A percentile compares a stretch with the other conserved stretches of the same genome.
phyloP scores from a whole-genome alignment of 2,888 invertebrate species.

The Hydrotaea cyrtoneurina region DNA sequence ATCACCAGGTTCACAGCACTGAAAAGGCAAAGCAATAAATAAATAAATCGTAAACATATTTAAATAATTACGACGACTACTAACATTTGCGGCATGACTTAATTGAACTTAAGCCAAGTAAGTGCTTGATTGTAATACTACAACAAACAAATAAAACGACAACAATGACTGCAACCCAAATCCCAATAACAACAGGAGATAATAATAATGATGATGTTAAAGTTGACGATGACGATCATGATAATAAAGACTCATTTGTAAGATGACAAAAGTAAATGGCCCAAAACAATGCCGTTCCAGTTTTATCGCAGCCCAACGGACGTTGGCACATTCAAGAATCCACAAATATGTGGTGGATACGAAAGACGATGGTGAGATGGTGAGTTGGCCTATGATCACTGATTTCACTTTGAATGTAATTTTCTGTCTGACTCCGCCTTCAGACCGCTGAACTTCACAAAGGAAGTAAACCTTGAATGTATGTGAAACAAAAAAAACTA shows the following conservation, averaged over 20 bases:
- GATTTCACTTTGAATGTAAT: no score
- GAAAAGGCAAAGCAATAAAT: not conserved
- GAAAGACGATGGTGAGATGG: no score
- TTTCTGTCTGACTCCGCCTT: no score
- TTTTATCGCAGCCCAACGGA: not conserved
- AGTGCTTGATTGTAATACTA: slow-evolving; percentile 30
- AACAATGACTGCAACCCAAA: not conserved
- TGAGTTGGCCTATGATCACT: no score
- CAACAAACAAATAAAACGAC: slow-evolving; percentile 9
- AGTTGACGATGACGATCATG: not conserved
- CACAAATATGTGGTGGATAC: no score
- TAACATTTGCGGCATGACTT: slow-evolving; percentile 20
- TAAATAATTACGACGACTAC: not conserved
- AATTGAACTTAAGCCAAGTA: slow-evolving; percentile 37
- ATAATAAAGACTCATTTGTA: slow-evolving; percentile 17
- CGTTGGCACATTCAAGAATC: no score
- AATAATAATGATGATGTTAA: not conserved
- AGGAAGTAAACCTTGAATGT: no score
- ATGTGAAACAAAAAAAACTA: no score
- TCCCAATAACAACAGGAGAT: slow-evolving; percentile 15
- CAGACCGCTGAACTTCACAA: no score
- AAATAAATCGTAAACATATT: slow-evolving; percentile 4
- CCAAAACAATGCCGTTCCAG: slow-evolving; percentile 16
- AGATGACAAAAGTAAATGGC: slow-evolving; percentile 35
- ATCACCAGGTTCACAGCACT: slow-evolving; percentile 5